These are phyloP conservation scores for Sitta europaea DNA, from an alignment of 2,113 vertebrate species.

Conservation along the genomic window DNA sequence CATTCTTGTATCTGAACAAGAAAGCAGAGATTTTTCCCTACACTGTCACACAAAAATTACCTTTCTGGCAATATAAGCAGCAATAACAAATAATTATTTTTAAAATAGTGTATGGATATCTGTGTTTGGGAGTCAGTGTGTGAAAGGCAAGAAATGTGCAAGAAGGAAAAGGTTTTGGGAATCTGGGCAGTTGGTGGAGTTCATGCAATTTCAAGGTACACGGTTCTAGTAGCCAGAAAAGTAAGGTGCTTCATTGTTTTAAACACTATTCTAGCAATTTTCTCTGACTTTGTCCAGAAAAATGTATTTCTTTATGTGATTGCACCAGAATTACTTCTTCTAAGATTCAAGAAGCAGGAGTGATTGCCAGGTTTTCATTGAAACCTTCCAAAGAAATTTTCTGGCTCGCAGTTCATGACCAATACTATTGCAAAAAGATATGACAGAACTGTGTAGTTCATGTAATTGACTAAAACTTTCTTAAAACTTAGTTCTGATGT, in stretches of 20 bases:
- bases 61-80: neutral
- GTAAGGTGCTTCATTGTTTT: neutral
- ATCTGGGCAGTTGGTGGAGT: neutral
- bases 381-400: neutral
- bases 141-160: neutral
- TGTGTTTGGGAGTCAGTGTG: neutral
- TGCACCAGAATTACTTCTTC: neutral
- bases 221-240: neutral
- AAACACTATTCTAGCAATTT: neutral
- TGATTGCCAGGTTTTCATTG: neutral
- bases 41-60: neutral
- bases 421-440: neutral
- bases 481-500: neutral
- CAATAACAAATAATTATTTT: neutral
- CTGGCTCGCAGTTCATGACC: neutral
- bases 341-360: neutral
- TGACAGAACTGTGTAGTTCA: neutral
- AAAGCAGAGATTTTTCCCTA: neutral
- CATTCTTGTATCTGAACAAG: neutral
- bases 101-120: neutral
- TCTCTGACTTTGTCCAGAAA: neutral
- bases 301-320: neutral
- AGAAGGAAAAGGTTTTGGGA: neutral
- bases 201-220: neutral
- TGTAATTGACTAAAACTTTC: neutral